Evolutionary conservation across 2,113 vertebrate species (phyloP).

Genomic region (Rhizomys pruinosus): DNA sequence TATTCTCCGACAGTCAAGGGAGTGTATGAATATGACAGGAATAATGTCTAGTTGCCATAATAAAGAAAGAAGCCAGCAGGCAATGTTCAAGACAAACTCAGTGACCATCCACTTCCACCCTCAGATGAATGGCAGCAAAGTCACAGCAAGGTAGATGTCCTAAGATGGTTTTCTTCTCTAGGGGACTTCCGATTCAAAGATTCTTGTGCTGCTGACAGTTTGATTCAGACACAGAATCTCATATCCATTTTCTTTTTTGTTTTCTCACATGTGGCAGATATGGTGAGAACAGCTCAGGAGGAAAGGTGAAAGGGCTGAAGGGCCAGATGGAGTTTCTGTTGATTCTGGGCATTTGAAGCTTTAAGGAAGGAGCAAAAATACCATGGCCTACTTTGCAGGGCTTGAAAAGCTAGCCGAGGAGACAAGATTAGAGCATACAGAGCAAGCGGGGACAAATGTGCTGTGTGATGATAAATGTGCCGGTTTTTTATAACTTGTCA

Average conservation of each 20-base stretch:
- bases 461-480: background rate
- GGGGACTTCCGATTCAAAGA: background rate
- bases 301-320: constrained; percentile 44
- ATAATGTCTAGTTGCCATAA: background rate
- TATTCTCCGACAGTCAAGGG: background rate
- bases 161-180: background rate
- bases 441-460: constrained; percentile 5
- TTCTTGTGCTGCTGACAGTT: background rate
- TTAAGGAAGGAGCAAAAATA: constrained; percentile 9
- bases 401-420: background rate
- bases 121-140: background rate
- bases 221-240: background rate
- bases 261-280: background rate
- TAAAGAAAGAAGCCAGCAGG: background rate
- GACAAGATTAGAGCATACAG: background rate
- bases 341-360: constrained; percentile 55
- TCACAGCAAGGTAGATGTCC: background rate
- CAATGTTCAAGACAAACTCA: background rate
- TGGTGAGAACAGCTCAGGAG: background rate
- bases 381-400: background rate
- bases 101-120: background rate
- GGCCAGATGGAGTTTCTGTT: constrained; percentile 29
- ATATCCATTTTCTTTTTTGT: background rate
- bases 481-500: constrained; percentile 31
- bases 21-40: background rate